Evolutionary conservation across 2,113 vertebrate genomes (phyloP), one percentile per base, ranked within the genome.

Genomic region (Leucopternis melanops): DNA sequence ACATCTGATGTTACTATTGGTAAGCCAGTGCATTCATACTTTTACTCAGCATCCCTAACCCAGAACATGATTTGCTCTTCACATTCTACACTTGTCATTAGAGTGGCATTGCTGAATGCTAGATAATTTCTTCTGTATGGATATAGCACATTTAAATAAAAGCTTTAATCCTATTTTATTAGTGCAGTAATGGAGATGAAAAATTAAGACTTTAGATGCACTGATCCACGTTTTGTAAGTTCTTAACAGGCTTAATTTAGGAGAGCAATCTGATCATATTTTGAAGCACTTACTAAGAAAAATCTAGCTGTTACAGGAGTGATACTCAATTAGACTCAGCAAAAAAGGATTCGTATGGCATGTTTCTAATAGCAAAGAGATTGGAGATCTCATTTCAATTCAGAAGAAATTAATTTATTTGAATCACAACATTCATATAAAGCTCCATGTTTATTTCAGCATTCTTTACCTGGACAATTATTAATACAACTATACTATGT

Each of bases 201-300:
- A 95, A 94, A 94, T 66, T 69, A 81, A 81, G 61, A 78, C 80
- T 93, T 44, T n/a, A 95, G 73, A 92, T 61, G 86, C 20, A 63
- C 75, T 26, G 25, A 92, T 86, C 74, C 52, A 58, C 31, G 1
- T 79, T 81, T 82, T 62, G 63, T 45, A 81, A 63, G 32, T 71
- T 75, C 78, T 86, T 91, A 96, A 82, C 58, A 49, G 80, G 74
- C 77, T 95, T 96, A 95, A 94, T 96, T 95, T 95, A 92, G 57
- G 83, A 94, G 91, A 92, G 42, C 67, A 87, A 73, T 87, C 54
- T 83, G 94, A 97, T 90, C 77, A 84, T 81, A 69, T 67, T 93
- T 75, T 80, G 42, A 85, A 95, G 70, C 59, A 92, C 73, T 88
- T 38, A 77, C 72, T 93, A 93, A 91, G 82, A 92, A 95, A 94